Percentiles rank a stretch among this genome's conserved stretches.
phyloP scores from a whole-genome alignment of 2,888 invertebrate genomes.

The Drosophila putrida region DNA sequence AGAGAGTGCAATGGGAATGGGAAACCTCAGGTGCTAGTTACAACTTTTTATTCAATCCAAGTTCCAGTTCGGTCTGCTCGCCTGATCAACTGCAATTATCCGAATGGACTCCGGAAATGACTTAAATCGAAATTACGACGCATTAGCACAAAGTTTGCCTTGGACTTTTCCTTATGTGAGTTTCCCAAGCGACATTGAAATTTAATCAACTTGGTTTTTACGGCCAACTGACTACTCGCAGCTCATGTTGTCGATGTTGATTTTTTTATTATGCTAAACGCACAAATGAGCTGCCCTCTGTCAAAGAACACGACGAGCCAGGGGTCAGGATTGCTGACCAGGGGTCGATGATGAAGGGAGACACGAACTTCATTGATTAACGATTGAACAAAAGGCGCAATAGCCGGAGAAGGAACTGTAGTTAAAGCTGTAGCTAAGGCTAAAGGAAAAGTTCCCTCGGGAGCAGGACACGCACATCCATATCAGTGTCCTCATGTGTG shows the following conservation, averaged over 20 bases:
- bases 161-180: constrained; percentile 10
- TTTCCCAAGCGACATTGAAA: constrained; percentile 57
- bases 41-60: constrained; percentile 6
- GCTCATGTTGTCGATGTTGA: constrained; percentile 38
- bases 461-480: constrained; percentile 55
- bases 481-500: constrained; percentile 25
- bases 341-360: constrained; percentile 44
- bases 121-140: constrained; percentile 78
- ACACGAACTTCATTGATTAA: constrained; percentile 77
- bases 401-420: constrained; percentile 9
- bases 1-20: not conserved
- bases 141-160: constrained; percentile 63
- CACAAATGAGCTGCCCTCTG: constrained; percentile 67
- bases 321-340: constrained; percentile 57
- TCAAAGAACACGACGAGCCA: constrained; percentile 3
- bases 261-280: constrained; percentile 80
- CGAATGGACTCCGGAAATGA: constrained; percentile 65
- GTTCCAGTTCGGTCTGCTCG: constrained; percentile 1
- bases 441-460: constrained; percentile 55
- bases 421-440: constrained; percentile 22
- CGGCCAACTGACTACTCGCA: constrained; percentile 65
- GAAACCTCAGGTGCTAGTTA: constrained; percentile 32
- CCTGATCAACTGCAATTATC: constrained; percentile 81
- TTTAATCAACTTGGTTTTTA: constrained; percentile 76
- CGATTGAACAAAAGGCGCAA: constrained; percentile 65